Conservation (phyloP, 2,797 vertebrate species). For the Lepus townsendii region DNA sequence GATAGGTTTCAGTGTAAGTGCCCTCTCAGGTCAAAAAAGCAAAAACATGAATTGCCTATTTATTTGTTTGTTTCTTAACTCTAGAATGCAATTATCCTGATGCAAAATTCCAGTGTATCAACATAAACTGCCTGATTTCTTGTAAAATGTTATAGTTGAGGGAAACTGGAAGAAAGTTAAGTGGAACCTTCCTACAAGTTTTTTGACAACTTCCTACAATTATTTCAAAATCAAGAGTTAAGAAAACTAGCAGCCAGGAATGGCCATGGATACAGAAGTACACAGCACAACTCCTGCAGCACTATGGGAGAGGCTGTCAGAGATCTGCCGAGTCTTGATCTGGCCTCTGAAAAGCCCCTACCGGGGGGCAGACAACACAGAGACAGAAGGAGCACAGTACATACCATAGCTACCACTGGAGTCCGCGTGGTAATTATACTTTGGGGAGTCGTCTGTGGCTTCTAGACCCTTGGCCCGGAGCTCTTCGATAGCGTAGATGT, state of each 20-base stretch:
- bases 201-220: constrained; percentile 7
- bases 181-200: neutral
- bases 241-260: neutral
- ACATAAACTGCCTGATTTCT: neutral
- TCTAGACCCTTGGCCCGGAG: constrained; percentile 92
- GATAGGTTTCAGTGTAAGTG: neutral
- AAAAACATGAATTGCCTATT: neutral
- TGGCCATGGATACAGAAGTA: neutral
- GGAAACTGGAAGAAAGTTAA: neutral
- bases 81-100: constrained; percentile 8
- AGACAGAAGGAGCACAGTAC: constrained; percentile 9
- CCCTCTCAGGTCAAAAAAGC: neutral
- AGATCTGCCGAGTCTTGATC: neutral
- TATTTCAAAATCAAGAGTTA: constrained; percentile 55
- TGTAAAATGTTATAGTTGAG: neutral
- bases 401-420: constrained; percentile 92
- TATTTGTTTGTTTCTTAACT: constrained; percentile 24
- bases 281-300: neutral
- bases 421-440: constrained; percentile 93
- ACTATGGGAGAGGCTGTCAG: neutral
- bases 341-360: neutral
- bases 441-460: constrained; percentile 93
- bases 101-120: neutral
- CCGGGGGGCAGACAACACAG: neutral
- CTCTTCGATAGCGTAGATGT: constrained; percentile 98